Evolutionary conservation across 2,113 vertebrate genomes (phyloP).

Genomic region (Chinchilla lanigera): DNA sequence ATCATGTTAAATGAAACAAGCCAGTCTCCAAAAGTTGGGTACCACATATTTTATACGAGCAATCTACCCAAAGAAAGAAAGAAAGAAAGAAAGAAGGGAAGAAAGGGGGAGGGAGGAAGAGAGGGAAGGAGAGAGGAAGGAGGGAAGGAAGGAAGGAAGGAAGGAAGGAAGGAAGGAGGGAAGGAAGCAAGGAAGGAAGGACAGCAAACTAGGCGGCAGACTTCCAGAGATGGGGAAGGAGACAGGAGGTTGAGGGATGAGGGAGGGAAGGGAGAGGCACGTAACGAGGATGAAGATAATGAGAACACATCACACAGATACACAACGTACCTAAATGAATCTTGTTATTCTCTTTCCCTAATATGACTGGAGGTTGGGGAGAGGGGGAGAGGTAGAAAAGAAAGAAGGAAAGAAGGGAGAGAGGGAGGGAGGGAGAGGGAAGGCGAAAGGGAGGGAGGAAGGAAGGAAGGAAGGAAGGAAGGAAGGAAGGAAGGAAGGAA

Average conservation of each 20-base stretch:
- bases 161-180: too few relatives aligned
- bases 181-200: background rate
- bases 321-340: background rate
- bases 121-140: background rate
- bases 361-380: background rate
- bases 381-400: fast-evolving
- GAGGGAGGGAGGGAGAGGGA: background rate
- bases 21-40: background rate
- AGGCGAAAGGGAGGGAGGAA: background rate
- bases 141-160: too few relatives aligned
- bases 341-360: background rate
- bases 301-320: background rate
- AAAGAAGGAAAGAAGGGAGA: background rate
- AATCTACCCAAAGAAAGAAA: background rate
- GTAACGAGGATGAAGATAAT: background rate
- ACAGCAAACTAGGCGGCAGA: background rate
- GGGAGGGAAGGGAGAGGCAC: background rate
- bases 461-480: background rate
- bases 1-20: background rate
- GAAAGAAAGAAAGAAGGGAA: too few relatives aligned
- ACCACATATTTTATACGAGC: background rate
- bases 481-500: too few relatives aligned
- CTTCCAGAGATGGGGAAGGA: background rate
- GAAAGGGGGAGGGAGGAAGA: too few relatives aligned
- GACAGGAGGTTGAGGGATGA: background rate